A percentile compares a stretch with the other conserved stretches of the same genome.
These are phyloP conservation scores for Collichthys lucidus DNA, from an alignment of 2,113 vertebrate species.

Conservation along the genomic window DNA sequence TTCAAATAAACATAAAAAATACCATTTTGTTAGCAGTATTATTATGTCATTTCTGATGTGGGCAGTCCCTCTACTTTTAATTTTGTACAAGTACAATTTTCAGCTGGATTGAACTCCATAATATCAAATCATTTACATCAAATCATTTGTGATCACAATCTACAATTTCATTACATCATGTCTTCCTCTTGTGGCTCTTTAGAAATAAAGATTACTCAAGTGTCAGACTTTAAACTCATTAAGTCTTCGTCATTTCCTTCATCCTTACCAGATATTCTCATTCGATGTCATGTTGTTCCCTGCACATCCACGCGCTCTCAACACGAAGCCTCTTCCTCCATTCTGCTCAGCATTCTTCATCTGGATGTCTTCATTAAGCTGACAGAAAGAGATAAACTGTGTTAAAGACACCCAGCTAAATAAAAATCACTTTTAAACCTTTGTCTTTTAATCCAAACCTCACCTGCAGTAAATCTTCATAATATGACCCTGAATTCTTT, in stretches of 20 bases:
- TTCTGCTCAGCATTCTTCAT: constrained; percentile 29
- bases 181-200: not conserved
- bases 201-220: too few relatives aligned
- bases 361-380: constrained; percentile 61
- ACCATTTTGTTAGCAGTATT: too few relatives aligned
- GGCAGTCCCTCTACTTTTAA: not conserved
- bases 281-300: constrained; percentile 24
- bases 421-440: not conserved
- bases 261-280: constrained; percentile 54
- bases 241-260: not conserved
- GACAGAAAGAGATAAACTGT: not conserved
- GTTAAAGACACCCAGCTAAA: not conserved
- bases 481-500: constrained; percentile 53
- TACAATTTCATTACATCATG: not conserved
- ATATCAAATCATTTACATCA: not conserved
- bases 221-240: too few relatives aligned
- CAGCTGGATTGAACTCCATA: not conserved
- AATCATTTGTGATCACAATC: not conserved
- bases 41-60: not conserved
- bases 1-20: too few relatives aligned
- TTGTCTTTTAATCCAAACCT: not conserved
- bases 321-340: constrained; percentile 11
- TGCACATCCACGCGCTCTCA: constrained; percentile 68
- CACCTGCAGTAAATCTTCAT: constrained; percentile 75
- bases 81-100: fast-evolving